These are phyloP conservation scores for Erpornis zantholeuca DNA, from an alignment of 2,113 vertebrate genomes.

Conservation along the genomic window DNA sequence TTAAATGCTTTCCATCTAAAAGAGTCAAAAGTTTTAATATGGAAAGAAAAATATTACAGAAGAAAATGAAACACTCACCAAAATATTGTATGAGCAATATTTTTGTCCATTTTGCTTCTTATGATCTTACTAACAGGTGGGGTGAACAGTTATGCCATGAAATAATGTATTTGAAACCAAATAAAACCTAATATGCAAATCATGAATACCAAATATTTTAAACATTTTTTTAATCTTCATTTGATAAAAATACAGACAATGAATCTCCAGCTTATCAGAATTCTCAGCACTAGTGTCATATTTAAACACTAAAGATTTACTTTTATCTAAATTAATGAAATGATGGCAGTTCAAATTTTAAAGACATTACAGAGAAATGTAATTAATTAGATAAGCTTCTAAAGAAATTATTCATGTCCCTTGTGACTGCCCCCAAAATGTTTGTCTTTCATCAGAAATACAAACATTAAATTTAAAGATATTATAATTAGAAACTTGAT, in stretches of 20 bases:
- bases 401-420: constrained; percentile 90
- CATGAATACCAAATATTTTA: background rate
- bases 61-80: background rate
- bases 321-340: constrained; percentile 88
- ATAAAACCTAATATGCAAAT: background rate
- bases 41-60: background rate
- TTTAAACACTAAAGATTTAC: constrained; percentile 66
- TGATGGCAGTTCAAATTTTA: constrained; percentile 81
- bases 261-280: constrained; percentile 38
- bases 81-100: background rate
- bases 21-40: background rate
- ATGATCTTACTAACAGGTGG: background rate
- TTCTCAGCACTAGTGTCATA: constrained; percentile 63
- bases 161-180: background rate
- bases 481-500: constrained; percentile 77
- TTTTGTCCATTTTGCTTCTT: background rate
- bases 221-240: background rate
- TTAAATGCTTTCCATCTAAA: background rate
- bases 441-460: constrained; percentile 86
- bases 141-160: background rate
- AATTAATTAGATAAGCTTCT: constrained; percentile 89
- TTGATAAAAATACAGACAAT: constrained; percentile 41
- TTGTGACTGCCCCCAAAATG: constrained; percentile 79
- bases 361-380: constrained; percentile 83
- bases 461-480: constrained; percentile 80